Conservation (phyloP, 1,140 invertebrate genomes). For the Microvelia longipes region DNA sequence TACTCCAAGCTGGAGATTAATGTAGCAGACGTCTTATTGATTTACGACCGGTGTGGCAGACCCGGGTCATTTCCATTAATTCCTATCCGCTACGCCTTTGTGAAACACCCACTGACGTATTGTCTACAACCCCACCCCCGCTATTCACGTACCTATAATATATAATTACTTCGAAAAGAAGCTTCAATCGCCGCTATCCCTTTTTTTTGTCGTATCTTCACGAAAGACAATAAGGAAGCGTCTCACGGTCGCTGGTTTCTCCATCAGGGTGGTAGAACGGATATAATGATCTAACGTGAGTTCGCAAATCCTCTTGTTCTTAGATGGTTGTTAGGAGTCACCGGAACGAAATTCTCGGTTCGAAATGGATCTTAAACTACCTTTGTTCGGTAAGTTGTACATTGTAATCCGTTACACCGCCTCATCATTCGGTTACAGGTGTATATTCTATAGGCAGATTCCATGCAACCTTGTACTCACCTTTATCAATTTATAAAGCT, state of each 20-base stretch:
- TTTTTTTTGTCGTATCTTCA: background rate
- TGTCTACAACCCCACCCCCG: background rate
- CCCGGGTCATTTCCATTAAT: conserved; percentile 6
- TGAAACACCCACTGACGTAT: background rate
- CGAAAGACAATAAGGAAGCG: background rate
- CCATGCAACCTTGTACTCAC: too few relatives aligned
- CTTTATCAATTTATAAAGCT: too few relatives aligned
- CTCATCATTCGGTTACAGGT: too few relatives aligned
- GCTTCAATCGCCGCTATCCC: background rate
- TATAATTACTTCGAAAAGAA: background rate
- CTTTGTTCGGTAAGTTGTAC: too few relatives aligned
- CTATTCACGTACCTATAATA: background rate
- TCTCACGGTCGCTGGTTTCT: too few relatives aligned
- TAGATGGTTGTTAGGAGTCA: background rate
- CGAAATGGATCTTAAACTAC: too few relatives aligned
- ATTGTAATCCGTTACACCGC: too few relatives aligned
- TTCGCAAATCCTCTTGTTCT: background rate
- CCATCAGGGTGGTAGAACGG: background rate
- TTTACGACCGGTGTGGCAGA: background rate
- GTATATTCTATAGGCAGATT: too few relatives aligned
- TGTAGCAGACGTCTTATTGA: background rate
- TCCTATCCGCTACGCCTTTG: conserved; percentile 2
- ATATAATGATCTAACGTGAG: background rate
- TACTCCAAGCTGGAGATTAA: background rate
- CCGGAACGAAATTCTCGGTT: too few relatives aligned